phyloP scores from a whole-genome alignment of 2,113 vertebrate species.

The Nanorana parkeri region DNA sequence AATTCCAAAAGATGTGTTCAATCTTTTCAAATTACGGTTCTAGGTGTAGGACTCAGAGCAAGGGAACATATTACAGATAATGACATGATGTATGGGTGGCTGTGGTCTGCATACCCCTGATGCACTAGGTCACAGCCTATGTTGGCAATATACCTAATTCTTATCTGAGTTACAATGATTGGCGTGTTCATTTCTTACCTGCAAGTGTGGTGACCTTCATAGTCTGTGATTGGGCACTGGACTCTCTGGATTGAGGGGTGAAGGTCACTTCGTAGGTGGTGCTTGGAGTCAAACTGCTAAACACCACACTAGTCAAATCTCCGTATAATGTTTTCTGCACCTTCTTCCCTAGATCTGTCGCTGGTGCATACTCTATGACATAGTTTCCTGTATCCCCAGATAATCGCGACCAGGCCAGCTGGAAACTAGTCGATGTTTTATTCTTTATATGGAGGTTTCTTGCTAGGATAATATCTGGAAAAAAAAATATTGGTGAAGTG shows the following conservation, averaged over 20 bases:
- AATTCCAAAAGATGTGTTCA: no score
- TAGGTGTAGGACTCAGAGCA: no score
- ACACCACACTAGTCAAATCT: conserved; percentile 69
- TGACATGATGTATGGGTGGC: no score
- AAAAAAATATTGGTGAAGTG: not conserved
- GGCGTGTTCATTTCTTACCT: no score
- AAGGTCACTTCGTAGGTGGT: conserved; percentile 85
- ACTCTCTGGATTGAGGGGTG: conserved; percentile 80
- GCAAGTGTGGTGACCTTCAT: conserved; percentile 81
- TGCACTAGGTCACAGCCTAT: no score
- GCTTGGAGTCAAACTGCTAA: conserved; percentile 77
- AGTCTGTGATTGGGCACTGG: conserved; percentile 72
- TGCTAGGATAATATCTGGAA: conserved; percentile 81
- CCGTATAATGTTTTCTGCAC: conserved; percentile 72
- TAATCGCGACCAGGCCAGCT: conserved; percentile 82
- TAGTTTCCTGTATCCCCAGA: conserved; percentile 71
- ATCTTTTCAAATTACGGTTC: no score
- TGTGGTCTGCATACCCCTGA: no score
- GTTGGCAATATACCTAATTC: no score
- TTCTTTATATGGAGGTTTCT: conserved; percentile 78
- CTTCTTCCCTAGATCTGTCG: conserved; percentile 5
- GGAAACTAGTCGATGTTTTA: conserved; percentile 79
- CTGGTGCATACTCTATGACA: conserved; percentile 75
- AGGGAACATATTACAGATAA: no score
- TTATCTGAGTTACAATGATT: no score